Evolutionary conservation across 1,140 invertebrate genomes (phyloP).

Genomic region (Ericerus pela): DNA sequence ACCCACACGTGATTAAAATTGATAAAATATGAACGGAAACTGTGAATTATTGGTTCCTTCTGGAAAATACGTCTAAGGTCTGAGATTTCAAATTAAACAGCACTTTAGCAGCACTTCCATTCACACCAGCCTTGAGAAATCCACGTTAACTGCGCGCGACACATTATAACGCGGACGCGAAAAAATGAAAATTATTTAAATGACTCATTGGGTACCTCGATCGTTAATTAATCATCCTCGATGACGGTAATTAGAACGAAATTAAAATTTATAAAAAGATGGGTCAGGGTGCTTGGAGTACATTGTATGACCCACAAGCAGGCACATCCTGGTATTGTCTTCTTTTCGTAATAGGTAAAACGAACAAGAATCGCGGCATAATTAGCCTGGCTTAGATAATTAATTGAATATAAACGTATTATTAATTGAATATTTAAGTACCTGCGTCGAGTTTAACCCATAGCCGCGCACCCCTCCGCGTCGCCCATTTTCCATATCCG

Average conservation of each 20-base stretch:
- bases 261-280: slow-evolving; percentile 9
- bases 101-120: no score
- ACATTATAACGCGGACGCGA: no score
- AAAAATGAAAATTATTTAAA: background rate
- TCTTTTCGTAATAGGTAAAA: background rate
- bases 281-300: slow-evolving; percentile 6
- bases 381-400: slow-evolving; percentile 1
- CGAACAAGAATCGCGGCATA: background rate
- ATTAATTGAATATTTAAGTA: slow-evolving; percentile 5
- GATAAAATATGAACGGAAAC: no score
- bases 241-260: slow-evolving; percentile 10
- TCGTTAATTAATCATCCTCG: slow-evolving; percentile 8
- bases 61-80: no score
- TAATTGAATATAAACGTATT: background rate
- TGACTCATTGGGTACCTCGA: background rate
- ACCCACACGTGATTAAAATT: no score
- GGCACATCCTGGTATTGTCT: slow-evolving; percentile 8
- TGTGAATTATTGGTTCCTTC: no score
- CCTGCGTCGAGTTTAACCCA: no score
- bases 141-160: no score
- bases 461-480: no score
- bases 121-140: no score
- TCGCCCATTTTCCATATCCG: no score
- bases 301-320: slow-evolving; percentile 7
- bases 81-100: no score